A percentile compares a stretch with the other conserved stretches of the same genome.
These are phyloP conservation scores for Chionoecetes opilio DNA, from an alignment of 1,140 invertebrate genomes.

Conservation along the genomic window DNA sequence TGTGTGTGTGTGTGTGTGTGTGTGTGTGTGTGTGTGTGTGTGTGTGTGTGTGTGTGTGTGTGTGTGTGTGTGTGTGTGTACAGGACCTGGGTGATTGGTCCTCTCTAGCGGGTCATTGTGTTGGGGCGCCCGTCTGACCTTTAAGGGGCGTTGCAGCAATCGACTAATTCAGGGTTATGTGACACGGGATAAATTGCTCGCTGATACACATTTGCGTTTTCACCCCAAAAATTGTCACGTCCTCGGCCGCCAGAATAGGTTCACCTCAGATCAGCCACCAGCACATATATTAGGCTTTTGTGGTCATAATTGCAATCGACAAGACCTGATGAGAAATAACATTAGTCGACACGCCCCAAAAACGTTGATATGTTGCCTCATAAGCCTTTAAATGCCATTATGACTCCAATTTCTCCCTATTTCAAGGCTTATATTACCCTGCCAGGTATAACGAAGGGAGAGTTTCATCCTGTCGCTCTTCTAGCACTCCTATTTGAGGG, in stretches of 20 bases:
- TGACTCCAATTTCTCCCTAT: neutral
- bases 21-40: slow-evolving; percentile 56
- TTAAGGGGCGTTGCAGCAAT: slow-evolving; percentile 9
- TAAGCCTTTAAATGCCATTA: neutral
- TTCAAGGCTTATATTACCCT: slow-evolving; percentile 38
- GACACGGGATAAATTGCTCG: slow-evolving; percentile 47
- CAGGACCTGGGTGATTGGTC: neutral
- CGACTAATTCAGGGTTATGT: slow-evolving; percentile 53
- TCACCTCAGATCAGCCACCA: neutral
- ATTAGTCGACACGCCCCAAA: slow-evolving; percentile 32
- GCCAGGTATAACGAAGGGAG: neutral
- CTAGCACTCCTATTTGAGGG: neutral
- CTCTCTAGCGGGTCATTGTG: neutral
- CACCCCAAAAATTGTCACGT: slow-evolving; percentile 6
- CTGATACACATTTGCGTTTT: neutral
- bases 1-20: slow-evolving; percentile 63
- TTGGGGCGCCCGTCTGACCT: neutral
- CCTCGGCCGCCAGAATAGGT: neutral
- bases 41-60: slow-evolving; percentile 58
- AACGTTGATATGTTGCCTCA: neutral
- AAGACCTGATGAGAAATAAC: slow-evolving; percentile 37
- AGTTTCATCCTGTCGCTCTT: neutral
- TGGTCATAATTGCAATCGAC: slow-evolving; percentile 60
- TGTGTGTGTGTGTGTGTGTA: slow-evolving; percentile 49
- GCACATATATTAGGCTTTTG: slow-evolving; percentile 45